Evolutionary conservation across 2,888 invertebrate species (phyloP), one percentile per base, ranked within the genome.

Genomic region (Clistopyga incitator): DNA sequence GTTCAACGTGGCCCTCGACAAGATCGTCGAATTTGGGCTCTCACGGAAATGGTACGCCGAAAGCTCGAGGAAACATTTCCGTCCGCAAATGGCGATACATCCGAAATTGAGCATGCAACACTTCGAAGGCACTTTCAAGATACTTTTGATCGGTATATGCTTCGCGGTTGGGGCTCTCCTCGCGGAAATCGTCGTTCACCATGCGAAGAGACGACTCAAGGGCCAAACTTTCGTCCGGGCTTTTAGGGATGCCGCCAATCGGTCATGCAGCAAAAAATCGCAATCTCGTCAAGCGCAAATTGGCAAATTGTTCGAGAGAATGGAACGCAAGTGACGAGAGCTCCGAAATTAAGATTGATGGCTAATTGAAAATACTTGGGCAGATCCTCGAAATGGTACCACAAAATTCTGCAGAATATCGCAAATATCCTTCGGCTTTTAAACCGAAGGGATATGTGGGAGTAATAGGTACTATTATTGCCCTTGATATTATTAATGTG

Each of bases 91-190:
- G 18, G 10, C 10, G 2, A 42, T 20, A 3, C 56, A 56, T 74
- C 29, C 25, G 47, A 61, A 74, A 54, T 56, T 85, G 15, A 70
- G 42, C 18, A 34, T 84, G 15, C 11, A 29, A 6, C 80, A 84
- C 50, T 84, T 80, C 45, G 78, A 76, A 10, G 84, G 82, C 8
- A 52, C 72, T 0, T 84, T 86, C 4, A 71, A 59, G 6, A n/a
- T 84, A n/a, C 54, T 81, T 1, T 6, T 67, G n/a, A 42, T 68
- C 6, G 78, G 74, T 15, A 25, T 61, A 0, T 6, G n/a, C 1
- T 13, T 61, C 47, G 74, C 78, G 10, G 13, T 29, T 25, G 4
- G 56, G 13, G 50, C 29, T 10, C 74, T 82, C 13, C 10, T 78
- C 20, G 61, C n/a, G 6, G 82, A 82, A 42, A 78, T 82, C 15